Evolutionary conservation across 1,140 invertebrate genomes (phyloP), one percentile per base, ranked within the genome.

Genomic region (Linepithema humile): DNA sequence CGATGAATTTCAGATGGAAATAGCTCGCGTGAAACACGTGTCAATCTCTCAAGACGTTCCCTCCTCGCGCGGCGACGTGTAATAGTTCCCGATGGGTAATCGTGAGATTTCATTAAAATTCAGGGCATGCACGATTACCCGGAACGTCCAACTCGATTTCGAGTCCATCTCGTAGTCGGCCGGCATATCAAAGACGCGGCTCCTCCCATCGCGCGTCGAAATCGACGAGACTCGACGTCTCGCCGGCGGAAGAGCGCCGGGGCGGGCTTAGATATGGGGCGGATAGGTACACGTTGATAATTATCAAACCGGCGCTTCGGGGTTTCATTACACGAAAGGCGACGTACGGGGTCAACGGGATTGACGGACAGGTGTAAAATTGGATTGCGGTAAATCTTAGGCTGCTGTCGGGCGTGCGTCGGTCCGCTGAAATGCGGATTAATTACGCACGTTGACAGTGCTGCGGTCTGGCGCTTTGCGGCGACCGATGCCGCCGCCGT

Each of bases 281-380:
- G 35, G 2, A 3, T 26, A 12, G 7, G 17, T 38, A 20, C 1
- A 29, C 53, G 43, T 70, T 60, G 86, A 88, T 88, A 82, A 88
- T 88, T 83, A 88, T 32, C 77, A 64, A 62, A 65, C 65, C 38
- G 20, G 23, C 32, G n/a, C 48, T n/a, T 50, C 45, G n/a, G 3
- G 32, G 87, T 85, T 78, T 70, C 53, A 53, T 85, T 50, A 48
- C 48, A 20, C 74, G 74, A 85, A 67, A 70, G 74, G 77, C 35
- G 82, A 84, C 84, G 78, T 59, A 45, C 73, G 77, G 35, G 83
- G 38, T 50, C 60, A 7, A 23, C n/a, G 70, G n/a, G 29, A 53
- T 23, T 91, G 86, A 92, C 64, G 62, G 91, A 92, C 86, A 87
- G 84, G 89, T 91, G 90, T 90, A 91, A 92, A 91, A 92, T 92